Percentiles rank a stretch among this genome's conserved stretches.
phyloP scores from a whole-genome alignment of 2,888 invertebrate species.

The Sarcophaga caerulescens region DNA sequence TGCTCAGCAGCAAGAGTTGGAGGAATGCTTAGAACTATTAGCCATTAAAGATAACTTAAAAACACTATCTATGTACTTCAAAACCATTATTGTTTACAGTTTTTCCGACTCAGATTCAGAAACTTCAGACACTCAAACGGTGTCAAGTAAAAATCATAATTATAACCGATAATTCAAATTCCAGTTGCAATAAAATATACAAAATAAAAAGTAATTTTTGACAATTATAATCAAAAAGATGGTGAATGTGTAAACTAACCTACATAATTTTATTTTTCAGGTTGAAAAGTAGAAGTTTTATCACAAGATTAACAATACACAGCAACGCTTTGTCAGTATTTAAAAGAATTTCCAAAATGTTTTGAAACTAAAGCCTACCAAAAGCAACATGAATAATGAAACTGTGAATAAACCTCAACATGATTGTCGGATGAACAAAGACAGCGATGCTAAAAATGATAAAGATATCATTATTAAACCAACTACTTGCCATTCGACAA shows the following conservation, averaged over 20 bases:
- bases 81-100: conserved; percentile 48
- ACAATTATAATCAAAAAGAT: conserved; percentile 28
- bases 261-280: conserved; percentile 19
- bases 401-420: neutral
- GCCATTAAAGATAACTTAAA: neutral
- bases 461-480: too few species aligned
- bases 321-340: conserved; percentile 46
- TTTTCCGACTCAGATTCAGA: conserved; percentile 34
- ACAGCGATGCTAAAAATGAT: too few species aligned
- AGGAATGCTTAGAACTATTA: conserved; percentile 16
- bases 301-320: conserved; percentile 25
- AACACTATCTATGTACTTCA: conserved; percentile 31
- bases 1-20: conserved; percentile 51
- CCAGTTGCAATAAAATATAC: conserved; percentile 14
- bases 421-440: neutral
- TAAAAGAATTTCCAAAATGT: conserved; percentile 61
- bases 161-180: conserved; percentile 28
- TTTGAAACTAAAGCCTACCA: conserved; percentile 3
- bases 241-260: too few species aligned
- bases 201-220: too few species aligned
- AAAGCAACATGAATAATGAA: neutral
- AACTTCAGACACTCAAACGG: conserved; percentile 3
- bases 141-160: conserved; percentile 24
- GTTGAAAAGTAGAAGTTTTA: conserved; percentile 20
- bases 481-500: too few species aligned